Evolutionary conservation across 1,140 invertebrate species (phyloP).

Genomic region (Drosophila tropicalis): DNA sequence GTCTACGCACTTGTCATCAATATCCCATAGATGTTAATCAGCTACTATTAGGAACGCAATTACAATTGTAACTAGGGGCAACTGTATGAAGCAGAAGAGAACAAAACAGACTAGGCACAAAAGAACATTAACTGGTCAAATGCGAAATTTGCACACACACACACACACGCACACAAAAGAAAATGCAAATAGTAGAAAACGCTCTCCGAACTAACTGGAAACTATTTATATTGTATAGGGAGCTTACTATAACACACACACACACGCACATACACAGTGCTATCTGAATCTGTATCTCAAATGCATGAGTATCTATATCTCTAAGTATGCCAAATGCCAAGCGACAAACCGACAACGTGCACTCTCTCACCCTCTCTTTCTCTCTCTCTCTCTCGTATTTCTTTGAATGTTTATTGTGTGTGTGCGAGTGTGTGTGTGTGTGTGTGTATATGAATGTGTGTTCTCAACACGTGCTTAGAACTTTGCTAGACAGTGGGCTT

Average conservation of each 20-base stretch:
- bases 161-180: background rate
- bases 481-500: conserved; percentile 80
- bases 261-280: background rate
- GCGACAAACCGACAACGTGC: conserved; percentile 57
- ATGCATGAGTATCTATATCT: conserved; percentile 38
- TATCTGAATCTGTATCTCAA: conserved; percentile 26
- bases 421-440: conserved; percentile 36
- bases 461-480: conserved; percentile 82
- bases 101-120: no score
- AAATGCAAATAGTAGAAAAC: background rate
- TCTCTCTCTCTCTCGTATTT: conserved; percentile 26
- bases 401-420: conserved; percentile 40
- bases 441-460: conserved; percentile 62
- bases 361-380: conserved; percentile 27
- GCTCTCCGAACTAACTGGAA: conserved; percentile 1
- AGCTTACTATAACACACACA: background rate
- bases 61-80: conserved; percentile 29
- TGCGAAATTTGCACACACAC: conserved; percentile 18
- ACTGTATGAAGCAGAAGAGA: conserved; percentile 19
- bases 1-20: conserved; percentile 45
- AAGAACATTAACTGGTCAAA: background rate
- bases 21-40: conserved; percentile 39
- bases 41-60: conserved; percentile 22
- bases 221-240: conserved; percentile 7
- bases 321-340: conserved; percentile 60